These are phyloP conservation scores for Turdus rufiventris DNA, from an alignment of 2,113 vertebrate genomes.

Conservation along the genomic window DNA sequence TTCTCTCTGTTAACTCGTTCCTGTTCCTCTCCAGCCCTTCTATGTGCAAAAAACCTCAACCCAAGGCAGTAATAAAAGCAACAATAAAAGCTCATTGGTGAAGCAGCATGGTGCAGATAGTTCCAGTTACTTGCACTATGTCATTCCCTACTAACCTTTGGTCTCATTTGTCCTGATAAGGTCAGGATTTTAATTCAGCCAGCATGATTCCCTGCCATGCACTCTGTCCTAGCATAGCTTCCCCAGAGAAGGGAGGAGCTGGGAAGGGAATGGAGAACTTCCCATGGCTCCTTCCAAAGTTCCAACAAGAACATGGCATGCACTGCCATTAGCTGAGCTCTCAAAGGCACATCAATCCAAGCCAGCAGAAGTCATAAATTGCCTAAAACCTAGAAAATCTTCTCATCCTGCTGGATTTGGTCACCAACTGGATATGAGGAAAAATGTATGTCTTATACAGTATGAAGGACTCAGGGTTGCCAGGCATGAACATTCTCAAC, in stretches of 20 bases:
- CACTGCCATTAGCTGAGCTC: not conserved
- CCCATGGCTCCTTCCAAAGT: not conserved
- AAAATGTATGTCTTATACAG: not conserved
- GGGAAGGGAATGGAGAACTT: not conserved
- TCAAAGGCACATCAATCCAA: not conserved
- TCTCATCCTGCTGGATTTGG: not conserved
- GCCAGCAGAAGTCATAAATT: not conserved
- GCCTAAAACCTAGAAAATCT: not conserved
- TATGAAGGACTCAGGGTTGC: rapidly evolving
- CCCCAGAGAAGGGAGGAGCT: not conserved
- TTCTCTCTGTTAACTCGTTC: not conserved
- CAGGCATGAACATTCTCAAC: not conserved
- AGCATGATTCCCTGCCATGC: rapidly evolving
- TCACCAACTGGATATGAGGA: not conserved
- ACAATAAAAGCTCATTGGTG: rapidly evolving
- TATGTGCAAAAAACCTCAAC: rapidly evolving
- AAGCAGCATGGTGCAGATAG: not conserved
- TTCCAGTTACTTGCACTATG: rapidly evolving
- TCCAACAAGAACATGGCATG: not conserved
- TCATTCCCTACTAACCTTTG: not conserved
- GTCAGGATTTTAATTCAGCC: not conserved
- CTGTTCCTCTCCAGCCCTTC: not conserved
- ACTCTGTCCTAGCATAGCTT: not conserved
- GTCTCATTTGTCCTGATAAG: not conserved
- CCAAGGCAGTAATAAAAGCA: not conserved